Percentiles rank a stretch among this genome's conserved stretches.
phyloP scores from a whole-genome alignment of 2,888 invertebrate genomes.

The Cetonia aurata region DNA sequence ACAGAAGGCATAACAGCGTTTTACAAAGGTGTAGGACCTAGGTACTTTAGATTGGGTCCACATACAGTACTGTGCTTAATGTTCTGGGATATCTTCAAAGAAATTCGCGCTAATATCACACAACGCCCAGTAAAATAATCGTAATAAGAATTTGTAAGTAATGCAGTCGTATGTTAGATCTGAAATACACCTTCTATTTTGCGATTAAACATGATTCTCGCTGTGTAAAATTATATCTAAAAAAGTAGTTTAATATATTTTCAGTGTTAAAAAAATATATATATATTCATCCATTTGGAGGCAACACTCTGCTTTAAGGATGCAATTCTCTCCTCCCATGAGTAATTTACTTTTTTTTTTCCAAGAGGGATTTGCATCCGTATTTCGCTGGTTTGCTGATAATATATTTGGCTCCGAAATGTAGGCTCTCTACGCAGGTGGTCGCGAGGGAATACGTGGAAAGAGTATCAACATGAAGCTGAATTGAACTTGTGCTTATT shows the following conservation, averaged over 20 bases:
- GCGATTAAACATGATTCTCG: background rate
- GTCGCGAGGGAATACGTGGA: too few relatives aligned
- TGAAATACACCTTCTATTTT: background rate
- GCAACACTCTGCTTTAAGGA: too few relatives aligned
- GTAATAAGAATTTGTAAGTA: background rate
- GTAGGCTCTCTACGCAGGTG: too few relatives aligned
- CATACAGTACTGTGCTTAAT: slow-evolving; percentile 89
- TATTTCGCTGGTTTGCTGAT: too few relatives aligned
- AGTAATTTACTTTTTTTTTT: too few relatives aligned
- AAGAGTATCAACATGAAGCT: too few relatives aligned
- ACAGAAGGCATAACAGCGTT: slow-evolving; percentile 85
- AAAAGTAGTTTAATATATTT: background rate
- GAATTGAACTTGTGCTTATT: too few relatives aligned
- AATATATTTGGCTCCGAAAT: too few relatives aligned
- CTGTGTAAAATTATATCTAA: background rate
- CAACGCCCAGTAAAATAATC: background rate
- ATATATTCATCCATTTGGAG: too few relatives aligned
- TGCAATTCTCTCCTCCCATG: too few relatives aligned
- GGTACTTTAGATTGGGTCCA: slow-evolving; percentile 89
- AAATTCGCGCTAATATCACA: slow-evolving; percentile 56
- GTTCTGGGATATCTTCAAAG: slow-evolving; percentile 85
- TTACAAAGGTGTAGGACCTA: slow-evolving; percentile 92
- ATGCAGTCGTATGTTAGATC: background rate
- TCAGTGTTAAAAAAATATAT: too few relatives aligned
- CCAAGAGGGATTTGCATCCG: too few relatives aligned